Evolutionary conservation across 1,140 invertebrate genomes (phyloP).

Genomic region (Platorchestia sp.): DNA sequence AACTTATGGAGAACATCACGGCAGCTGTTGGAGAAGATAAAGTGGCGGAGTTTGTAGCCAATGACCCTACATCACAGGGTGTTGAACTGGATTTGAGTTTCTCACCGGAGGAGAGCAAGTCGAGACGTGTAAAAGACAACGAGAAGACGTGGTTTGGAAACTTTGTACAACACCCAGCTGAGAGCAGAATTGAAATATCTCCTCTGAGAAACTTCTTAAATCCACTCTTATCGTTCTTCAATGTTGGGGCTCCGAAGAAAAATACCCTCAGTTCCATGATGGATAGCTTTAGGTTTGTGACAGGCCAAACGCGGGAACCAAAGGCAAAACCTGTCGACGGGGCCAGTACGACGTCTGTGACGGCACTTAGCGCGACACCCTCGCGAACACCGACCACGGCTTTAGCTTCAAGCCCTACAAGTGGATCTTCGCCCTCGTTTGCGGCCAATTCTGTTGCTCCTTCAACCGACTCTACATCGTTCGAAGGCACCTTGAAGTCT

Average conservation of each 20-base stretch:
- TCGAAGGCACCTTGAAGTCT: background rate
- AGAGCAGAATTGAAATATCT: background rate
- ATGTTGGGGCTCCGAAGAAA: background rate
- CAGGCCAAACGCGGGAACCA: background rate
- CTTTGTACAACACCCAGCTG: background rate
- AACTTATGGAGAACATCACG: background rate
- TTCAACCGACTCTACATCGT: background rate
- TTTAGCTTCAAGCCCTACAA: background rate
- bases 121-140: background rate
- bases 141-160: background rate
- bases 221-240: slow-evolving; percentile 6
- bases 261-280: slow-evolving; percentile 1
- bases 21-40: background rate
- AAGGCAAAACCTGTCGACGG: background rate
- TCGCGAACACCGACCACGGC: background rate
- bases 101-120: background rate
- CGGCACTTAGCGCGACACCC: background rate
- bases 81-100: slow-evolving; percentile 21
- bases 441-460: background rate
- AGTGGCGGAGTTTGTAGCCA: background rate
- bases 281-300: background rate
- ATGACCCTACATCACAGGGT: background rate
- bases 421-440: background rate
- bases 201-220: background rate
- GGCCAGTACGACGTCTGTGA: background rate